phyloP scores from a whole-genome alignment of 2,797 vertebrate species.

The Echeneis naucrates region DNA sequence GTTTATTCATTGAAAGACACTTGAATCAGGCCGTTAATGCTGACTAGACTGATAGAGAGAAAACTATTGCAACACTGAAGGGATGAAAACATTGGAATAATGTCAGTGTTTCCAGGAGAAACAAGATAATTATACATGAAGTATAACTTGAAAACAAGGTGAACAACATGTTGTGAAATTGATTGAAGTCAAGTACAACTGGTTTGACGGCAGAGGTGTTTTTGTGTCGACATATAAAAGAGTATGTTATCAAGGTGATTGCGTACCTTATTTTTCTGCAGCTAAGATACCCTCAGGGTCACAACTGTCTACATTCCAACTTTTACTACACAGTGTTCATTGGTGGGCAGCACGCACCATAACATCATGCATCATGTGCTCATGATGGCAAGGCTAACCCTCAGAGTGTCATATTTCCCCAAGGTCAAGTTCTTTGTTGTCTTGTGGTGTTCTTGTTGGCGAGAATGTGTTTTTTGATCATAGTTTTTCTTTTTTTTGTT shows the following conservation, averaged over 20 bases:
- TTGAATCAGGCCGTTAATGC: constrained; percentile 2
- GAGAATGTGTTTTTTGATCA: neutral
- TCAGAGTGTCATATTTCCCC: constrained; percentile 25
- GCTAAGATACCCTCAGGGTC: neutral
- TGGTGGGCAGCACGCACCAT: constrained; percentile 33
- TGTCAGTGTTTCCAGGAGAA: neutral
- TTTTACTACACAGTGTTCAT: constrained; percentile 32
- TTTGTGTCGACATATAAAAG: constrained; percentile 18
- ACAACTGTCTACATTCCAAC: constrained; percentile 20
- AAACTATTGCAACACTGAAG: neutral
- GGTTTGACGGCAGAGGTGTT: neutral
- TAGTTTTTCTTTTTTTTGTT: neutral
- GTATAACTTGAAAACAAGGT: neutral
- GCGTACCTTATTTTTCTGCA: constrained; percentile 5
- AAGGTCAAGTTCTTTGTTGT: constrained; percentile 23
- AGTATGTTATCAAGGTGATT: neutral
- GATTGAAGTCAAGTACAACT: constrained; percentile 3
- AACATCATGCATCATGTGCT: constrained; percentile 16
- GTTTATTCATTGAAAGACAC: neutral
- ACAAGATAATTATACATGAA: neutral
- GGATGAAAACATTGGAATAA: neutral
- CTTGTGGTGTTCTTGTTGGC: neutral
- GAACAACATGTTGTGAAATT: neutral
- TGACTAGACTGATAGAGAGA: neutral
- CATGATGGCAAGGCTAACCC: neutral